These are phyloP conservation scores for Belgica antarctica DNA, from an alignment of 2,888 invertebrate genomes.

Conservation along the genomic window DNA sequence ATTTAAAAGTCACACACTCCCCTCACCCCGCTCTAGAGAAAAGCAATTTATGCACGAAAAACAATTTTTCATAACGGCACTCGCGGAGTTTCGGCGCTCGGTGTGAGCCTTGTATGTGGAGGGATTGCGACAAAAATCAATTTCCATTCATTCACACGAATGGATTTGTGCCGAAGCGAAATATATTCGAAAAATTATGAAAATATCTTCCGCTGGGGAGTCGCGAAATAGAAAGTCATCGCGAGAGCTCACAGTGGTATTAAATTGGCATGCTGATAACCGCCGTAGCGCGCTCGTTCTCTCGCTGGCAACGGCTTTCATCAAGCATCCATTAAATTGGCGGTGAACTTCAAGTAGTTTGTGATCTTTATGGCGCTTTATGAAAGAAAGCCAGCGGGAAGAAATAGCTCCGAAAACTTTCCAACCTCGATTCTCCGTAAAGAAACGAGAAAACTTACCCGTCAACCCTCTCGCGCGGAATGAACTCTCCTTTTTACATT, in stretches of 20 bases:
- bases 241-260: neutral
- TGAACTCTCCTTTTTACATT: slow-evolving; percentile 26
- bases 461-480: neutral
- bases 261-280: slow-evolving; percentile 13
- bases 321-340: neutral
- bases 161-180: neutral
- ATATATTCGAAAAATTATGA: slow-evolving; percentile 7
- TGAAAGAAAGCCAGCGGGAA: neutral
- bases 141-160: slow-evolving; percentile 19
- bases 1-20: slow-evolving; percentile 6
- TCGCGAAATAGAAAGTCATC: neutral
- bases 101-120: neutral
- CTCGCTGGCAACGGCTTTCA: neutral
- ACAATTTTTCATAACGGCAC: neutral
- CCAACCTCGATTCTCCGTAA: neutral
- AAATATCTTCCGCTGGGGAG: neutral
- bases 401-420: neutral
- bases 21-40: neutral
- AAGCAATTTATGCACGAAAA: neutral
- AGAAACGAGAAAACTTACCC: neutral
- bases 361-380: neutral
- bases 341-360: neutral
- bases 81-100: neutral
- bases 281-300: neutral
- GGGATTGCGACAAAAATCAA: slow-evolving; percentile 26